These are phyloP conservation scores for Steinernema khuongi DNA, from an alignment of 1,140 invertebrate genomes.

Conservation along the genomic window DNA sequence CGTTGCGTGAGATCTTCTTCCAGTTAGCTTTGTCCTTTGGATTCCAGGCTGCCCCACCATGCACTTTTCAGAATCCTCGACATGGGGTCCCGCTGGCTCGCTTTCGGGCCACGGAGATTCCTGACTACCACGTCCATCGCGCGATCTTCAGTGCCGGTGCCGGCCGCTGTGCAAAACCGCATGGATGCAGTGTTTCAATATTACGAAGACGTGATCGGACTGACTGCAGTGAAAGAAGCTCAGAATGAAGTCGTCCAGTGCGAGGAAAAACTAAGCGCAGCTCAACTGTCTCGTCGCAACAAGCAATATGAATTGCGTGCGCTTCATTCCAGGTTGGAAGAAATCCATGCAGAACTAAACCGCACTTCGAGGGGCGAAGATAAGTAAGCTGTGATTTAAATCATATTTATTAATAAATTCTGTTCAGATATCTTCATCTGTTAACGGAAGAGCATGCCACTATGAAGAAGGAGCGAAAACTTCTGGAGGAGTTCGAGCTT, in stretches of 20 bases:
- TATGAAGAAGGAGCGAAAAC: slow-evolving; percentile 59
- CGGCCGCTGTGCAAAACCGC: slow-evolving; percentile 9
- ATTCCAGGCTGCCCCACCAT: background rate
- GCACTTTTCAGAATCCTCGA: background rate
- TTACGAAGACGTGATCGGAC: slow-evolving; percentile 42
- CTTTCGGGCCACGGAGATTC: background rate
- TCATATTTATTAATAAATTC: background rate
- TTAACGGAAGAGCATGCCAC: slow-evolving; percentile 62
- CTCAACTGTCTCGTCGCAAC: slow-evolving; percentile 61
- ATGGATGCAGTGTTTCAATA: slow-evolving; percentile 17
- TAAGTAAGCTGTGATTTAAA: slow-evolving; percentile 17
- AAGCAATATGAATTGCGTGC: slow-evolving; percentile 63
- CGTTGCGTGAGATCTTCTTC: background rate
- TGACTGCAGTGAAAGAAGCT: slow-evolving; percentile 36
- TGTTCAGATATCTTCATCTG: slow-evolving; percentile 64
- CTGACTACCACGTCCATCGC: background rate
- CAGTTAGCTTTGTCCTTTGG: background rate
- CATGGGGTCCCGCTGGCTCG: background rate
- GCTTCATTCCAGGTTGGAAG: slow-evolving; percentile 66
- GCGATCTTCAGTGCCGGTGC: background rate
- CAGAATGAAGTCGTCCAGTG: slow-evolving; percentile 37
- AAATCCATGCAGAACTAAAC: slow-evolving; percentile 68
- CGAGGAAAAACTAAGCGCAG: slow-evolving; percentile 29
- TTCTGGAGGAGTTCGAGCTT: slow-evolving; percentile 55
- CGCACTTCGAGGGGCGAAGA: slow-evolving; percentile 68